Evolutionary conservation across 2,797 vertebrate species (phyloP), one percentile per base, ranked within the genome.

Genomic region (Capromys pilorides): DNA sequence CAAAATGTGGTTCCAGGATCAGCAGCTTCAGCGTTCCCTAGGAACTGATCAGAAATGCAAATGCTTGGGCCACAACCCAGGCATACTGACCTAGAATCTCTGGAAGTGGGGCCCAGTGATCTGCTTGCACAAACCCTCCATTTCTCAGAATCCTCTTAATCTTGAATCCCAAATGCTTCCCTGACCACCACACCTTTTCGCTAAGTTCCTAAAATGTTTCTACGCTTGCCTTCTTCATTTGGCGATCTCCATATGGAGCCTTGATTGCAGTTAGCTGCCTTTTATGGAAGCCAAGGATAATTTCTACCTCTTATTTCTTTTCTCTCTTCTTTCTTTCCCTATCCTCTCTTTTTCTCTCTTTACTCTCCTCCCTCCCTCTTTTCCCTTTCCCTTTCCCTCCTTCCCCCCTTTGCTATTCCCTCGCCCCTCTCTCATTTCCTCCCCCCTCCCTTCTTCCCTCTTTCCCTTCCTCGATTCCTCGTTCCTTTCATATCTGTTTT

Each of bases 31-130:
- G 31, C 28, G 73, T 71, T 62, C 88, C 61, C 39, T 87, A 51
- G 33, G 14, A 91, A 91, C 41, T 69, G 90, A 31, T 82, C 51
- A 91, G 28, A 93, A 80, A 96, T 71, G 22, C 24, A 93, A 31
- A 75, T n/a, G 21, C n/a, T 94, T 39, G 45, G 67, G 24, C 51
- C 13, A 18, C 24, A 88, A 19, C 41, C n/a, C 8, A 95, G 21
- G 85, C n/a, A 28, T 75, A 21, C 28, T n/a, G 24, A 71, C 33
- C 91, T 75, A 54, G 39, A 86, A 22, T 54, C 14, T 75, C 51
- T 66, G 57, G 49, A 54, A 28, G 49, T 49, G 31, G 62, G 28
- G 91, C 75, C 41, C 54, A 69, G 36, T 49, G 85, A 22, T 71
- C 80, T 95, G 66, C 78, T 54, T n/a, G 28, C 80, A 89, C 5